Percentiles rank a stretch among this genome's conserved stretches.
phyloP scores from a whole-genome alignment of 2,797 vertebrate species.

The Poecilia velifera region DNA sequence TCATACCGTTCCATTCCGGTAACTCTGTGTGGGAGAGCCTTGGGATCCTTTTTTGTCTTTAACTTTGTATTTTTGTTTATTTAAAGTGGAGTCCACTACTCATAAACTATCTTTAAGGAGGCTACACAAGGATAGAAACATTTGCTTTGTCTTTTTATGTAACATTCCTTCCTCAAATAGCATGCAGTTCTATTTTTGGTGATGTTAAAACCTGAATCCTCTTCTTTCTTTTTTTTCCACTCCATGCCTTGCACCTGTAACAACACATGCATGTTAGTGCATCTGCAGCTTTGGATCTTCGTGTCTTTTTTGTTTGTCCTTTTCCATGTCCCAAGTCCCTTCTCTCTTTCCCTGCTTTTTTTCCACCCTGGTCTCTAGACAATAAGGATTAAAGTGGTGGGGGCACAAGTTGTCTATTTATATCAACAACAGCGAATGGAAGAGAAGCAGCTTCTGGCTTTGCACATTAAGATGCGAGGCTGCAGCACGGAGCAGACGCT shows the following conservation, averaged over 20 bases:
- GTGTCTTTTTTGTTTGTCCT: conserved; percentile 30
- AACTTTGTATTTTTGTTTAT: conserved; percentile 69
- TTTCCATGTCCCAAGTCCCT: conserved; percentile 18
- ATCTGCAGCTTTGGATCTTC: conserved; percentile 24
- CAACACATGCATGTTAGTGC: conserved; percentile 5
- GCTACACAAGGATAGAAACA: conserved; percentile 53
- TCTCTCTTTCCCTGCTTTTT: conserved; percentile 44
- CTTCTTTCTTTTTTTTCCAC: conserved; percentile 37
- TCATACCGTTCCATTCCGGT: conserved; percentile 52
- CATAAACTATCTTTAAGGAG: conserved; percentile 73
- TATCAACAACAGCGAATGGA: conserved; percentile 61
- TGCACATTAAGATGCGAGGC: conserved; percentile 71
- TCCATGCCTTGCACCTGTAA: conserved; percentile 48
- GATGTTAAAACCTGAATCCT: conserved; percentile 54
- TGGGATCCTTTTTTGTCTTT: conserved; percentile 62
- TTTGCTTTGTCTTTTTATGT: conserved; percentile 70
- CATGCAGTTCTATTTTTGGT: conserved; percentile 60
- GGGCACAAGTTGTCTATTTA: conserved; percentile 73
- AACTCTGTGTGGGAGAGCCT: conserved; percentile 47
- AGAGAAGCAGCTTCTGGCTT: conserved; percentile 63
- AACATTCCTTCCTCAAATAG: conserved; percentile 75
- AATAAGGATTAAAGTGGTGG: conserved; percentile 60
- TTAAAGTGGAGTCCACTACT: conserved; percentile 78
- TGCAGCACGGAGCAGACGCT: conserved; percentile 33
- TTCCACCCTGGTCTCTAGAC: conserved; percentile 62